Evolutionary conservation across 2,888 invertebrate genomes (phyloP).

Genomic region (Tetragonisca angustula): DNA sequence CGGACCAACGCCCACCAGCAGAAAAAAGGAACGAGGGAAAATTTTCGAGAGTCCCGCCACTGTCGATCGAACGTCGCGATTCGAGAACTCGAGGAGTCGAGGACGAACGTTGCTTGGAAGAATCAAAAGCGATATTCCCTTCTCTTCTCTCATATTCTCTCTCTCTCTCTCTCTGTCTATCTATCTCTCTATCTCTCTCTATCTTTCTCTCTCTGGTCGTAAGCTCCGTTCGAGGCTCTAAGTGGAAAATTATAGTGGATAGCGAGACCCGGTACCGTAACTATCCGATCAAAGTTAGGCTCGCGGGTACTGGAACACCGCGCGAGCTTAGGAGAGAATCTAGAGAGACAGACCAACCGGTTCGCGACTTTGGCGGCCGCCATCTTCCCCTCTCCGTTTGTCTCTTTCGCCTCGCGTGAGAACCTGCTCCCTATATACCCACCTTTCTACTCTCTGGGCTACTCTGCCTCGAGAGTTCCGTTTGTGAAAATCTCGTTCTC

Average conservation of each 20-base stretch:
- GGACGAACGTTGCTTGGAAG: background rate
- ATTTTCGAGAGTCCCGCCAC: background rate
- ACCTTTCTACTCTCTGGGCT: conserved; percentile 68
- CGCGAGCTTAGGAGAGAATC: conserved; percentile 74
- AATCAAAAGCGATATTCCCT: background rate
- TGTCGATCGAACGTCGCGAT: background rate
- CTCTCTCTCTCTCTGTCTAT: too few relatives aligned
- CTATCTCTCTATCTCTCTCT: too few relatives aligned
- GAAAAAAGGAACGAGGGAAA: background rate
- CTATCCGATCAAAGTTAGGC: conserved; percentile 68
- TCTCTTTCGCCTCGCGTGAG: conserved; percentile 76
- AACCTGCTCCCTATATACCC: conserved; percentile 75
- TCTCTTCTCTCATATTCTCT: too few relatives aligned
- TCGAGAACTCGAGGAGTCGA: background rate
- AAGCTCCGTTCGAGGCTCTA: background rate
- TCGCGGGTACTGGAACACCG: conserved; percentile 46
- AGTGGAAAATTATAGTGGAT: conserved; percentile 44
- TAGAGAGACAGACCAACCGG: conserved; percentile 81
- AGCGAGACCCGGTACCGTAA: conserved; percentile 45
- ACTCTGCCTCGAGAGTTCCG: conserved; percentile 68
- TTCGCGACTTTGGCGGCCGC: conserved; percentile 81
- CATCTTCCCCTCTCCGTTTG: conserved; percentile 79
- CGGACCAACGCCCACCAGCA: background rate
- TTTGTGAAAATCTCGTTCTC: conserved; percentile 63
- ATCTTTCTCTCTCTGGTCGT: background rate